Conservation (phyloP, 2,797 vertebrate species). For the Malacoctenus gilli region DNA sequence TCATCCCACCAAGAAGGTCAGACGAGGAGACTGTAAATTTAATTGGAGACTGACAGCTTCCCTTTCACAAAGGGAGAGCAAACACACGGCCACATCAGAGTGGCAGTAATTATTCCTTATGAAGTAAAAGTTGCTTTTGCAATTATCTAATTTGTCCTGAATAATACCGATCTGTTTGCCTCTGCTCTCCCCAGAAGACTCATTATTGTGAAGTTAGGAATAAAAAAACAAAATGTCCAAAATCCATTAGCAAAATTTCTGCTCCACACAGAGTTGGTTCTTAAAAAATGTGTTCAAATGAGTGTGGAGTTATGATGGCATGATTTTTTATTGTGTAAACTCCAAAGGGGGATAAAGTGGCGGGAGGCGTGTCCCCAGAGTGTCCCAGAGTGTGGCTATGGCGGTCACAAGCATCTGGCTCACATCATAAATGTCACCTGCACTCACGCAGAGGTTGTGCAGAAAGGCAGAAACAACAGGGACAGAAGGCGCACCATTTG, state of each 20-base stretch:
- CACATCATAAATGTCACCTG: conserved; percentile 28
- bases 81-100: conserved; percentile 8
- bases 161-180: conserved; percentile 33
- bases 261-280: no score
- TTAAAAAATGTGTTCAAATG: no score
- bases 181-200: conserved; percentile 7
- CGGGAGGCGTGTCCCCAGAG: conserved; percentile 2
- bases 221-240: not conserved
- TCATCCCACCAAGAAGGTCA: conserved; percentile 51
- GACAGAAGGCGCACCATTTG: conserved; percentile 51
- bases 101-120: conserved; percentile 36
- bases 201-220: conserved; percentile 3
- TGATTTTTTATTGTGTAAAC: no score
- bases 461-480: conserved; percentile 41
- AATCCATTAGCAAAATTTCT: not conserved
- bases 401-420: conserved; percentile 49
- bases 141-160: conserved; percentile 37
- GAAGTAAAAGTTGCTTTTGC: conserved; percentile 43
- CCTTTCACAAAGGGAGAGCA: conserved; percentile 28
- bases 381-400: conserved; percentile 3
- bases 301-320: no score
- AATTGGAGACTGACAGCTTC: conserved; percentile 40
- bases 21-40: conserved; percentile 46
- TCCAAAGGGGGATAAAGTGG: no score
- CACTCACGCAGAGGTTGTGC: conserved; percentile 30